These are phyloP conservation scores for Scomber scombrus DNA, from an alignment of 2,113 vertebrate genomes.

Conservation along the genomic window DNA sequence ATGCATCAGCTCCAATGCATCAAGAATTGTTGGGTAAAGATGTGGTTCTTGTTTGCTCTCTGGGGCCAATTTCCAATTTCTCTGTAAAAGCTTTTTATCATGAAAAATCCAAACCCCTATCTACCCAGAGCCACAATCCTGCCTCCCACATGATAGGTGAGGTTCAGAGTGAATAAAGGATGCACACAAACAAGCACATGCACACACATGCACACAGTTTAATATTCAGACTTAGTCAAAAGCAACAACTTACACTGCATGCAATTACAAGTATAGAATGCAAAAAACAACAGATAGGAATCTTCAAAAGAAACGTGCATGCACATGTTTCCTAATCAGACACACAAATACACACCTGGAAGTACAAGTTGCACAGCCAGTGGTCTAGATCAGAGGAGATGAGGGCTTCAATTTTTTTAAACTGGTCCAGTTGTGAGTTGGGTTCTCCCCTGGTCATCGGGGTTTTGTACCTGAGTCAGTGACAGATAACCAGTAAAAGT, in stretches of 20 bases:
- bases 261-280: conserved; percentile 15
- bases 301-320: conserved; percentile 11
- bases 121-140: conserved; percentile 38
- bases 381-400: conserved; percentile 91
- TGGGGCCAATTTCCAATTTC: conserved; percentile 80
- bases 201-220: conserved; percentile 55
- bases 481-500: conserved; percentile 18
- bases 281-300: neutral
- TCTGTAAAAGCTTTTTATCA: conserved; percentile 74
- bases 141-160: conserved; percentile 36
- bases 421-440: conserved; percentile 83
- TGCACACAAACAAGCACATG: neutral
- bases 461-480: conserved; percentile 86
- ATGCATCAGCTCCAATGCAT: conserved; percentile 80
- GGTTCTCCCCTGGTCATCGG: conserved; percentile 89
- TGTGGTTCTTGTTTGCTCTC: conserved; percentile 83
- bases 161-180: conserved; percentile 7
- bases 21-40: conserved; percentile 79
- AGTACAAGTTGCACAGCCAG: conserved; percentile 96
- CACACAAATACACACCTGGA: conserved; percentile 87
- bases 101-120: conserved; percentile 55
- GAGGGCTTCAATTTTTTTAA: conserved; percentile 89
- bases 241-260: conserved; percentile 7
- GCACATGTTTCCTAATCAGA: conserved; percentile 8
- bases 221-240: neutral